Evolutionary conservation across 1,140 invertebrate species (phyloP), one percentile per base, ranked within the genome.

Genomic region (Drosophila ercepeae): DNA sequence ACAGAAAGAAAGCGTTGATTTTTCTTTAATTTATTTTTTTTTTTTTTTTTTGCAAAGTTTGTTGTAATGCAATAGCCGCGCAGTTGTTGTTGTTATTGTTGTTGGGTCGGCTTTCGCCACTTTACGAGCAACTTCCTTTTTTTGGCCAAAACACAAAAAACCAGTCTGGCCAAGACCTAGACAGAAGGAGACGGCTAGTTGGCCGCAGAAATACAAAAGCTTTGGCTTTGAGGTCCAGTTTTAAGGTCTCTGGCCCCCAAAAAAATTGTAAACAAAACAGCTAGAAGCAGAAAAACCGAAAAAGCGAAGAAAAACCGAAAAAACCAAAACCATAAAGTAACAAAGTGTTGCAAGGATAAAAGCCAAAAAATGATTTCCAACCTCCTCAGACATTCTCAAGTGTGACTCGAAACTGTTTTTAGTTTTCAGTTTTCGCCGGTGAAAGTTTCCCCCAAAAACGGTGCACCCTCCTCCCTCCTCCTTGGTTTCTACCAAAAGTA

Each of bases 61-160:
- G 75, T 63, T 39, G 36, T 39, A 39, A 16, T 32, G 29, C 29
- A 32, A 21, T 2, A 21, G 4, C 4, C 2, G 2, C 2, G 21
- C 21, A 21, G n/a, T 39, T 39, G 36, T 39, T 39, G 36, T 36
- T 36, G 16, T 6, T 41, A 14, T 16, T 60, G 48, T 25, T 55
- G 72, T 75, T 55, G 64, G 51, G 49, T 64, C 54, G 73, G 81
- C 81, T 84, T 84, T 84, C 81, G 81, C 81, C 81, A 86, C 81
- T 86, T 81, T 75, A 86, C 76, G 76, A 86, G 81, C 81, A 58
- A 86, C 83, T 78, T 84, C 83, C 81, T 84, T 84, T 84, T 32
- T 84, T 84, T 86, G 68, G 82, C 82, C 72, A 70, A 57, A 41
- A 42, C 41, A 59, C 53, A 58, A 75, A 59, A 86, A 86, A 83